Evolutionary conservation across 2,888 invertebrate genomes (phyloP), one percentile per base, ranked within the genome.

Genomic region (Colostygia pectinataria): DNA sequence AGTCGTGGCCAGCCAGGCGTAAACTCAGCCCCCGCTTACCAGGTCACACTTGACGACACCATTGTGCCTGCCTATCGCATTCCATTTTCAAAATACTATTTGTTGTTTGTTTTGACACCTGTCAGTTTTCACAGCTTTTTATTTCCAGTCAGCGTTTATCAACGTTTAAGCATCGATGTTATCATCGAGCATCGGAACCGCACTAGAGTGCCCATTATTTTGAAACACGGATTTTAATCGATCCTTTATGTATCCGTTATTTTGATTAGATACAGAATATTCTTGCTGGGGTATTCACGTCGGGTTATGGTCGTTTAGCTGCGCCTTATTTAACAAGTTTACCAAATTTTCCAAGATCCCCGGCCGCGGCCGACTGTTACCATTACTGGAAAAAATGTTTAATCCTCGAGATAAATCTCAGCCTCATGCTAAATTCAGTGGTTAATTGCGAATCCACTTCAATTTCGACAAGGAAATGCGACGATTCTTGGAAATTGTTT

Each of bases 11-110:
- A 74, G 76, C 77, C 71, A 65, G 71, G 71, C 82, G 75, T 77
- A 79, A 70, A 70, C 59, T 56, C 71, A 71, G 75, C 77, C 75
- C 75, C 77, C 75, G 75, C 73, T 72, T 74, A 77, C 74, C 84
- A 80, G 88, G 88, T 87, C 86, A 78, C 77, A 83, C 79, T 78
- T 80, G 77, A 80, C 81, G 82, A 80, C 83, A 78, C 74, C 74
- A 74, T 74, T 77, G 65, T 67, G 62, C 55, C 66, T 67, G 62
- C 55, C 66, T 66, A 73, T 63, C 62, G 58, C 63, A 68, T 73
- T 73, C 73, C 69, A 57, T 65, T 71, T 70, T 64, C 57, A 53
- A 67, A 65, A 53, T 25, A 41, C 50, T 31, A 50, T 60, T 51
- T 62, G 50, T 61, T 61, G 60, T 67, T 71, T 65, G 50, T 63